phyloP scores from a whole-genome alignment of 2,888 invertebrate species.

The Megastigmus dorsalis region DNA sequence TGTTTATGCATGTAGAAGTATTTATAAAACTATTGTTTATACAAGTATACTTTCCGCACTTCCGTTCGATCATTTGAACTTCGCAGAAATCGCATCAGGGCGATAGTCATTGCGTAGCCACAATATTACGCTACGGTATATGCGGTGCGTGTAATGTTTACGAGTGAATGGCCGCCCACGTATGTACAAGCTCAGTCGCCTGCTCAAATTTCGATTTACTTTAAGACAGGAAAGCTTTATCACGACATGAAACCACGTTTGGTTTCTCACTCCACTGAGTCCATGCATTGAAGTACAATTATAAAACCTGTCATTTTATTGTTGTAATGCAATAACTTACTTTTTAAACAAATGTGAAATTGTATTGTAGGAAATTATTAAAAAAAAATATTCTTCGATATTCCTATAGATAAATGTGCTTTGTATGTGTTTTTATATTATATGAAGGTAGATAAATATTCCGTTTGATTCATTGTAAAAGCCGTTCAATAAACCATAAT shows the following conservation, averaged over 20 bases:
- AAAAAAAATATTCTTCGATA: neutral
- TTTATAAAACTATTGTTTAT: constrained; percentile 19
- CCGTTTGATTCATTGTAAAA: too few species aligned
- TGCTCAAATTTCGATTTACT: constrained; percentile 44
- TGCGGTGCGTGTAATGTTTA: constrained; percentile 15
- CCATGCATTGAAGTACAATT: too few species aligned
- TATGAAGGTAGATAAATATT: too few species aligned
- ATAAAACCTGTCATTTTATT: neutral
- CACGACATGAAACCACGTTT: constrained; percentile 10
- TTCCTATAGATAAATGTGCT: neutral
- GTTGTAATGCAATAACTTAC: neutral
- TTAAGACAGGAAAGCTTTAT: constrained; percentile 29
- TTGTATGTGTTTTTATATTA: too few species aligned
- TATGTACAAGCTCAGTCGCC: constrained; percentile 7
- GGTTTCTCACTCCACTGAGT: too few species aligned
- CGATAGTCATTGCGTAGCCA: constrained; percentile 37
- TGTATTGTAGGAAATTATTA: neutral
- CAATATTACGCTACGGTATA: constrained; percentile 41
- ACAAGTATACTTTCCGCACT: constrained; percentile 27
- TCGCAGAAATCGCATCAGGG: constrained; percentile 37
- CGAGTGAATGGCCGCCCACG: constrained; percentile 18
- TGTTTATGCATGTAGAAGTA: neutral
- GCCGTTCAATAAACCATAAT: too few species aligned
- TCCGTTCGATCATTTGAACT: constrained; percentile 39
- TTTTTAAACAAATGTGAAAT: neutral